These are phyloP conservation scores for Pampusana beccarii DNA, from an alignment of 2,113 vertebrate genomes.

Conservation along the genomic window DNA sequence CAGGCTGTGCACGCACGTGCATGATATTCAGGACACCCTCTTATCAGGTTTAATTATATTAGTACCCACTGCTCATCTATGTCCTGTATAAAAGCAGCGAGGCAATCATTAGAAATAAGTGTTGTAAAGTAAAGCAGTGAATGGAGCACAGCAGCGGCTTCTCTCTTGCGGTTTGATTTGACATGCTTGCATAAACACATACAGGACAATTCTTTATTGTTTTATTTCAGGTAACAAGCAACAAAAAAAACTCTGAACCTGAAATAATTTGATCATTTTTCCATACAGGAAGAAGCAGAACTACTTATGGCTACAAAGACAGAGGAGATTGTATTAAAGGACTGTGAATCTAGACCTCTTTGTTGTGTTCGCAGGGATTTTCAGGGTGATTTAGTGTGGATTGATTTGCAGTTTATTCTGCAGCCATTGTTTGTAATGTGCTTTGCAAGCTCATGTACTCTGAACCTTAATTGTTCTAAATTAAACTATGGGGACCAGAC, in stretches of 20 bases:
- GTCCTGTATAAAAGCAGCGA: slow-evolving; percentile 45
- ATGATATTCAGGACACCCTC: slow-evolving; percentile 40
- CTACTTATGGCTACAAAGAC: slow-evolving; percentile 40
- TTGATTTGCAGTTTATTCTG: slow-evolving; percentile 82
- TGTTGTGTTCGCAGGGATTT: slow-evolving; percentile 74
- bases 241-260: not conserved
- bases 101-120: slow-evolving; percentile 42
- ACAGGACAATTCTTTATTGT: not conserved
- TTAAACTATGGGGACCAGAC: slow-evolving; percentile 81
- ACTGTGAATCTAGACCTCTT: slow-evolving; percentile 62
- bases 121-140: not conserved
- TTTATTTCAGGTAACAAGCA: slow-evolving; percentile 27
- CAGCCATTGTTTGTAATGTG: slow-evolving; percentile 81
- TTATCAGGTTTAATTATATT: slow-evolving; percentile 66
- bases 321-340: slow-evolving; percentile 53
- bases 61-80: slow-evolving; percentile 39
- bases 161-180: not conserved
- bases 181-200: slow-evolving; percentile 20
- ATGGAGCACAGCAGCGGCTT: not conserved
- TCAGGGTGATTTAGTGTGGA: slow-evolving; percentile 81
- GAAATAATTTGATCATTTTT: slow-evolving; percentile 33
- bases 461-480: slow-evolving; percentile 84
- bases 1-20: slow-evolving; percentile 19
- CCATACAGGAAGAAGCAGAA: slow-evolving; percentile 32
- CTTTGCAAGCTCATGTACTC: slow-evolving; percentile 82